Base-by-base conservation (phyloP, 2,113 vertebrate genomes). In the Acrocephalus arundinaceus region DNA sequence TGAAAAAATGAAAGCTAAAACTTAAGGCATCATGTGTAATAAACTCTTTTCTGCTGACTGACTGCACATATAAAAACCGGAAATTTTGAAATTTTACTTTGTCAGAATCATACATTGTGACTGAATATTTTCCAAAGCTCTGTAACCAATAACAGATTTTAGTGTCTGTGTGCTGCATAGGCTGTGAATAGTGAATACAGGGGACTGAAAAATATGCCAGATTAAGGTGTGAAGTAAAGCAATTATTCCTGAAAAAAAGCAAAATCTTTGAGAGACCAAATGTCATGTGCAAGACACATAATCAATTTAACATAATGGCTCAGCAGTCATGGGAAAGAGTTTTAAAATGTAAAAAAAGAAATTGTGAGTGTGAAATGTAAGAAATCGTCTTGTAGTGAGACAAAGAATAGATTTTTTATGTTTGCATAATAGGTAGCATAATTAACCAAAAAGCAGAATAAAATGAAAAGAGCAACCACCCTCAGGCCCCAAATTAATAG, bases 11-110 rank as follows among this genome's bases (percentile, higher is more conserved):
- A 61, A 39, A 61, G 3, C 35, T 61, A 37, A 61, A 39, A 61
- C 59, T 39, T 61, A 18, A 37, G 15, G 58, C 11, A 37, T 61
- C 35, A 39, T 73, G 30, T 57, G 11, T 33, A 17, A 30, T 49
- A 15, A 65, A 15, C 45, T 49, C 15, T 62, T 49, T 45, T 51
- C 39, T 49, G 19, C 33, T 63, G 43, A 28, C 17, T 46, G 23
- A 33, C 22, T 0, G 2, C 14, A 61, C 3, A 23, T 23, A 4
- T 3, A 4, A 71, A 88, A 72, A 0, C 15, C 15, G 6, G 5
- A 15, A 37, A 31, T 57, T 67, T 72, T 3, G 8, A 63, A 57
- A 49, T 31, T 24, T 37, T 58, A 10, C 3, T 3, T 48, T 66
- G 37, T 67, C 20, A 52, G n/a, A 52, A 45, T 58, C 19, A 62